Percentiles rank a stretch among this genome's conserved stretches.
Evolutionary conservation across 2,888 invertebrate species (phyloP).

Genomic region (Melanotus villosus): DNA sequence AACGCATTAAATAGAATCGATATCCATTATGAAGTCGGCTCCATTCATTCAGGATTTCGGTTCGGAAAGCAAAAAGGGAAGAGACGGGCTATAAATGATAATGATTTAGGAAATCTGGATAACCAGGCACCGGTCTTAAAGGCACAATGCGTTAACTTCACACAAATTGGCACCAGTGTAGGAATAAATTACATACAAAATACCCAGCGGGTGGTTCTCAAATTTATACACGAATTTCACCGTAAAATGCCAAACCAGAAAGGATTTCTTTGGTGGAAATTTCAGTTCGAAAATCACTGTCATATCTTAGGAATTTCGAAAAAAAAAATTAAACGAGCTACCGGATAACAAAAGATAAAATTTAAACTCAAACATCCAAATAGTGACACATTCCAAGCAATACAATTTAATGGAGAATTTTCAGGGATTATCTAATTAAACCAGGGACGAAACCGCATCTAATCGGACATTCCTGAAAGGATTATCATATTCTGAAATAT

Average conservation of each 20-base stretch:
- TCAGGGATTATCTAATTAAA: conserved; percentile 1
- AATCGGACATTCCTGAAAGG: not conserved
- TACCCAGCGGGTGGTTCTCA: no score
- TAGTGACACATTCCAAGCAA: no score
- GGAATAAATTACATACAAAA: conserved; percentile 4
- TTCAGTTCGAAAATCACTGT: no score
- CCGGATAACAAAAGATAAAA: no score
- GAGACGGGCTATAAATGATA: conserved; percentile 10
- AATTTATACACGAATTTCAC: no score
- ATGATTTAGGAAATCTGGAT: conserved; percentile 19
- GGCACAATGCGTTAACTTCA: conserved; percentile 4
- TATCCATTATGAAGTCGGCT: conserved; percentile 25
- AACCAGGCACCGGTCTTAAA: not conserved
- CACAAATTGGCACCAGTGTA: conserved; percentile 3
- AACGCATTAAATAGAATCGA: conserved; percentile 14
- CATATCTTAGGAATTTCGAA: no score
- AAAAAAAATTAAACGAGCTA: no score
- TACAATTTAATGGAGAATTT: no score
- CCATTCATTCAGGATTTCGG: conserved; percentile 12
- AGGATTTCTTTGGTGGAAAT: no score
- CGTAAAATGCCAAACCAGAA: no score
- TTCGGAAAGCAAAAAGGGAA: conserved; percentile 12
- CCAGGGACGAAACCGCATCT: no score
- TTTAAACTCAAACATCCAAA: no score
- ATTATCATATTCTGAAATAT: conserved; percentile 12